phyloP scores from a whole-genome alignment of 2,888 invertebrate genomes.

The Dusona sp. region DNA sequence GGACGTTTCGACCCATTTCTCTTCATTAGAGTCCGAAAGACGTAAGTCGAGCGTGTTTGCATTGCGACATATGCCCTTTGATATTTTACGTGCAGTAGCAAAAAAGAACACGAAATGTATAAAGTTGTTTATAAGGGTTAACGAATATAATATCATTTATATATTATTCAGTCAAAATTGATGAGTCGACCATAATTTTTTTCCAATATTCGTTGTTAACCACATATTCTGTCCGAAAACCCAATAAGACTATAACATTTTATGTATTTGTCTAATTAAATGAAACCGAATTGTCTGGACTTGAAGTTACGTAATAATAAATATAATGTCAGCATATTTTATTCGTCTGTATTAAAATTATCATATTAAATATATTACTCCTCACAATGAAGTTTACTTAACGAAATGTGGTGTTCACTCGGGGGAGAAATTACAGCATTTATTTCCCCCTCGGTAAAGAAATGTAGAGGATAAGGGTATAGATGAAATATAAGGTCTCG shows the following conservation, averaged over 20 bases:
- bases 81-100: too few species aligned
- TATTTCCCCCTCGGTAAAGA: constrained; percentile 53
- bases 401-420: constrained; percentile 53
- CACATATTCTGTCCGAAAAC: neutral
- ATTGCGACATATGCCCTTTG: too few species aligned
- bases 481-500: constrained; percentile 70
- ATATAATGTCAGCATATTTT: constrained; percentile 23
- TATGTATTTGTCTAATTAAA: neutral
- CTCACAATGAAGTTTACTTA: constrained; percentile 51
- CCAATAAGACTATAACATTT: neutral
- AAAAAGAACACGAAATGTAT: too few species aligned
- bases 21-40: too few species aligned
- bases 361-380: constrained; percentile 58
- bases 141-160: too few species aligned
- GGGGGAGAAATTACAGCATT: constrained; percentile 56
- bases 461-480: constrained; percentile 57
- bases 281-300: neutral
- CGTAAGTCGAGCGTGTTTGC: too few species aligned
- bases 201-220: neutral
- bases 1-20: too few species aligned
- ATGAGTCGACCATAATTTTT: too few species aligned
- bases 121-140: too few species aligned
- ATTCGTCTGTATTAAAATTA: constrained; percentile 50
- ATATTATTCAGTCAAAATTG: too few species aligned
- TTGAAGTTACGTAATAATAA: constrained; percentile 12